phyloP scores from a whole-genome alignment of 2,797 vertebrate species.

The Urocyon cinereoargenteus region DNA sequence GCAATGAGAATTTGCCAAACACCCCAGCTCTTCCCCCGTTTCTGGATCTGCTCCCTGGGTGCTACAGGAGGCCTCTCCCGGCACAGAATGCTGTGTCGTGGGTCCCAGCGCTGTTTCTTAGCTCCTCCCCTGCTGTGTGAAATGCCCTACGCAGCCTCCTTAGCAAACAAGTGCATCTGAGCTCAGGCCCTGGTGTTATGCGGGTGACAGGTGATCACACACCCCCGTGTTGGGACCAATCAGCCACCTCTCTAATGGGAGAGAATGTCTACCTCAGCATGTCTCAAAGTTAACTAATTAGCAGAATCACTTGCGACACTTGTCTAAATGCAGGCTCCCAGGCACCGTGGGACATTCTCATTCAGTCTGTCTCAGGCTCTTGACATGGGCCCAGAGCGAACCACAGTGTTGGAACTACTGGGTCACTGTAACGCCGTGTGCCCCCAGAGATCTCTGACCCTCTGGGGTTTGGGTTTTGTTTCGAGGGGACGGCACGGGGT shows the following conservation, averaged over 20 bases:
- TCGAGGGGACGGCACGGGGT: fast-evolving
- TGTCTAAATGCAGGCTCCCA: neutral
- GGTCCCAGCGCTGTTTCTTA: neutral
- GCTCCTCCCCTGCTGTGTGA: fast-evolving
- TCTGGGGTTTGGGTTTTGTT: neutral
- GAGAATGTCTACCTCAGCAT: neutral
- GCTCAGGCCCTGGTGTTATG: neutral
- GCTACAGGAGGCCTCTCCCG: neutral
- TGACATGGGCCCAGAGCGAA: neutral
- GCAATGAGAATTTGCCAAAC: neutral
- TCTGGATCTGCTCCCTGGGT: neutral
- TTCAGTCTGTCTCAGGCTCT: neutral
- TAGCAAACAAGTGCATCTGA: neutral
- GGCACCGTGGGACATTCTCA: neutral
- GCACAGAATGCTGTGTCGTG: neutral
- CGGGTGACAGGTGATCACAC: neutral
- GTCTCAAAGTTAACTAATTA: neutral
- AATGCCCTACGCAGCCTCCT: neutral
- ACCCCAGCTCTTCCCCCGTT: neutral
- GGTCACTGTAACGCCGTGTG: neutral
- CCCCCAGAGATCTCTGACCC: neutral
- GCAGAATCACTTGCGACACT: too few species aligned
- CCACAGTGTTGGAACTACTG: neutral
- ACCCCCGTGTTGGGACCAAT: neutral
- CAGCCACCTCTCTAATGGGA: neutral